Conservation (phyloP, 1,140 invertebrate genomes). For the Seison nebaliae region DNA sequence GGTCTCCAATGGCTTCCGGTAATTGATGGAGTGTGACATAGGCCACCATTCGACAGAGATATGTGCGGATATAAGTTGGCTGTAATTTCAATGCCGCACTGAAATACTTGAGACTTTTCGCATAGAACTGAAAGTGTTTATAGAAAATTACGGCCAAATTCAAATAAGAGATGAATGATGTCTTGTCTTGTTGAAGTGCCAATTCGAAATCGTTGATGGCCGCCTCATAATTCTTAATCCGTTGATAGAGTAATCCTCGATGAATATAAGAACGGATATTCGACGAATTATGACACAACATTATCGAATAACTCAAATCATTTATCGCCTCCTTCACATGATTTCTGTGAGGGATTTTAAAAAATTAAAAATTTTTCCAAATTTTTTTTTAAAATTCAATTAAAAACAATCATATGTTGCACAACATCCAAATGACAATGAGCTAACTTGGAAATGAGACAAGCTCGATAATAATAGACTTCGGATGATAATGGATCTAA, state of each 20-base stretch:
- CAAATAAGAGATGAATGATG: slow-evolving; percentile 22
- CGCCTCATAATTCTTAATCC: slow-evolving; percentile 18
- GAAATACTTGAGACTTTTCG: slow-evolving; percentile 19
- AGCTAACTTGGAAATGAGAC: background rate
- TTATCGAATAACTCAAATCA: slow-evolving; percentile 25
- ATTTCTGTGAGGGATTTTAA: slow-evolving; percentile 15
- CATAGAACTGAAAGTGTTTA: background rate
- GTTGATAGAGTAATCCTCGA: slow-evolving; percentile 24
- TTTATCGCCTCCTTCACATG: slow-evolving; percentile 22
- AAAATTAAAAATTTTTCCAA: background rate
- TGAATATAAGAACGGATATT: slow-evolving; percentile 24
- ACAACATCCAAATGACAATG: background rate
- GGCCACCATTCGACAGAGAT: slow-evolving; percentile 23
- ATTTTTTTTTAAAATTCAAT: slow-evolving; percentile 5
- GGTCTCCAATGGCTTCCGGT: slow-evolving; percentile 24
- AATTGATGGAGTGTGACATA: slow-evolving; percentile 20
- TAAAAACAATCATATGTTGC: background rate
- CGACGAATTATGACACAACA: slow-evolving; percentile 22
- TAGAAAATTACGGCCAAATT: slow-evolving; percentile 18
- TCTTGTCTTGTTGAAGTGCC: slow-evolving; percentile 24
- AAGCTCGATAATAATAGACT: slow-evolving; percentile 7
- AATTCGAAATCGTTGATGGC: slow-evolving; percentile 27
- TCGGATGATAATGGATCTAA: slow-evolving; percentile 8
- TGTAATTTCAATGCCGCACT: slow-evolving; percentile 23
- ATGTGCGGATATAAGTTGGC: slow-evolving; percentile 24